Conservation (phyloP, 2,113 vertebrate species). For the Ophthalmolycus amberensis region DNA sequence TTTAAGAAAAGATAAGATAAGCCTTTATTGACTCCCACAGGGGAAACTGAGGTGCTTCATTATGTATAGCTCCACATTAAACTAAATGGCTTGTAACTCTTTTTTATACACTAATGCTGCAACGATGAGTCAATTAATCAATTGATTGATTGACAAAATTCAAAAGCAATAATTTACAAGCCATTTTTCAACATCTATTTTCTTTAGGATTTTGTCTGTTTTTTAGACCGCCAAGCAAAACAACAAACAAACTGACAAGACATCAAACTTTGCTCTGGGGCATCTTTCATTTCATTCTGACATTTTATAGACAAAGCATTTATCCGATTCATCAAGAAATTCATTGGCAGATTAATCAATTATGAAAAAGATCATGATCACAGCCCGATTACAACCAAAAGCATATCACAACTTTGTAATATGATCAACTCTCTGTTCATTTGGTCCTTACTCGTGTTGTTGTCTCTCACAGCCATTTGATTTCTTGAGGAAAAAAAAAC, state of each 20-base stretch:
- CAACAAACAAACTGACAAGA: not conserved
- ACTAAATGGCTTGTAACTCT: not conserved
- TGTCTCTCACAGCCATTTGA: not conserved
- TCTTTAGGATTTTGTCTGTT: not conserved
- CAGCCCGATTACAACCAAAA: not conserved
- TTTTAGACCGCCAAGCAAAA: not conserved
- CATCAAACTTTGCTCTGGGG: not conserved
- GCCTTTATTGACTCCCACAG: not conserved
- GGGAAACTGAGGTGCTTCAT: not conserved
- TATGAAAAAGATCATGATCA: not conserved
- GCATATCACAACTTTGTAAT: not conserved
- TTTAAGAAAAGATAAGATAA: not conserved
- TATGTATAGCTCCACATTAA: not conserved
- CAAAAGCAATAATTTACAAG: not conserved
- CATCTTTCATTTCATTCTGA: not conserved
- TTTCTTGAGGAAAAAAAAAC: constrained; percentile 1
- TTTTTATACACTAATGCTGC: not conserved
- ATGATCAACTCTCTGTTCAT: not conserved
- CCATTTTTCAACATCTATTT: not conserved
- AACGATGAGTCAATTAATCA: not conserved
- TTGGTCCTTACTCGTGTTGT: not conserved
- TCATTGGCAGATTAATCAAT: not conserved
- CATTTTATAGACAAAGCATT: not conserved
- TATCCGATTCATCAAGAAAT: not conserved
- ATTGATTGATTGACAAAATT: not conserved